These are phyloP conservation scores for Danaus melanippus DNA, from an alignment of 1,140 invertebrate species.

Conservation along the genomic window DNA sequence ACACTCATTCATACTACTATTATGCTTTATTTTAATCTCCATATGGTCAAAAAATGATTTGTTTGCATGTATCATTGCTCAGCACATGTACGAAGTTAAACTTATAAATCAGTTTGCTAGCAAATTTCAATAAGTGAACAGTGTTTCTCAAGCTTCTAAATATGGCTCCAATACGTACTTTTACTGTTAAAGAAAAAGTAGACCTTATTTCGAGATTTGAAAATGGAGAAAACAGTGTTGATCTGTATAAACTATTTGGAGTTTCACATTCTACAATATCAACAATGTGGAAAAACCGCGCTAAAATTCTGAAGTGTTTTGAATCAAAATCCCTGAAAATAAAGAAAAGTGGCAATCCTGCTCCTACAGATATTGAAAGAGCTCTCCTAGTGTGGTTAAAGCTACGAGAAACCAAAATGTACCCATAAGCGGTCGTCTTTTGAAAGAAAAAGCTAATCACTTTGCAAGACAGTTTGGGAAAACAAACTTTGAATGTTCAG, in stretches of 20 bases:
- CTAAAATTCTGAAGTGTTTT: constrained; percentile 27
- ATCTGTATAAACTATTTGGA: constrained; percentile 25
- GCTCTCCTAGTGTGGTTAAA: constrained; percentile 28
- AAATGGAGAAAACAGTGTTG: constrained; percentile 26
- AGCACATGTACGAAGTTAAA: too few relatives aligned
- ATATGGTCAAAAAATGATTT: too few relatives aligned
- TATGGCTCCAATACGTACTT: too few relatives aligned
- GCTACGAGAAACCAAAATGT: constrained; percentile 14
- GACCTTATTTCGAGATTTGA: constrained; percentile 32
- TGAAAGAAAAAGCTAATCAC: constrained; percentile 23
- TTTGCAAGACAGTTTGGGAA: constrained; percentile 19
- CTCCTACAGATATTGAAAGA: constrained; percentile 24
- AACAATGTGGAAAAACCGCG: constrained; percentile 30
- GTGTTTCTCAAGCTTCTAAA: too few relatives aligned
- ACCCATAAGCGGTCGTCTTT: constrained; percentile 18
- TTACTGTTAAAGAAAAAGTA: constrained; percentile 18
- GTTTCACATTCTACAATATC: constrained; percentile 38
- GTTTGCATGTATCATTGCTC: too few relatives aligned
- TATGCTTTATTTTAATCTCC: too few relatives aligned
- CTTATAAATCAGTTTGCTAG: too few relatives aligned
- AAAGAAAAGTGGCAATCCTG: constrained; percentile 25
- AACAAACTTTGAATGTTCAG: constrained; percentile 14
- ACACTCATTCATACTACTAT: too few relatives aligned
- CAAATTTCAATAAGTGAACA: not conserved
- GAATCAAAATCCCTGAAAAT: constrained; percentile 32